Conservation (phyloP, 2,888 invertebrate genomes). For the Ornithoptera alexandrae region DNA sequence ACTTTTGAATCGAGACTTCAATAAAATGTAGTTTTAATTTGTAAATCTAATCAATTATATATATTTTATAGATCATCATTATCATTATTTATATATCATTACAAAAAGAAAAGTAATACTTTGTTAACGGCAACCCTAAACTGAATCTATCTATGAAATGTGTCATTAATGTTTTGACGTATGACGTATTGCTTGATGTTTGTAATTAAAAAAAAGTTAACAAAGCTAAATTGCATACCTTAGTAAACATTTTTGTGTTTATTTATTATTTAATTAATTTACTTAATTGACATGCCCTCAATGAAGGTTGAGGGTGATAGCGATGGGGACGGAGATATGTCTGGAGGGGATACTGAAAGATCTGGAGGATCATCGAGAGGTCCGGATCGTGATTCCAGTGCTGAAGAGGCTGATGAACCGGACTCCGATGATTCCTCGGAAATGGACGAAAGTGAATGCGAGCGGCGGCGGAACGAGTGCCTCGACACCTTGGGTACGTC, state of each 20-base stretch:
- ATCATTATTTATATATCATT: too few species aligned
- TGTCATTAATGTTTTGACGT: slow-evolving; percentile 25
- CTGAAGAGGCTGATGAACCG: slow-evolving; percentile 88
- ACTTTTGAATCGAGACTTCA: too few species aligned
- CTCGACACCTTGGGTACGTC: slow-evolving; percentile 86
- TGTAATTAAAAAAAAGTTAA: slow-evolving; percentile 24
- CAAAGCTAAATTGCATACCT: slow-evolving; percentile 30
- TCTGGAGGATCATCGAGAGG: slow-evolving; percentile 84
- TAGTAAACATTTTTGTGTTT: not conserved
- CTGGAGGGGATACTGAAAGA: slow-evolving; percentile 85
- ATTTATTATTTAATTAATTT: not conserved
- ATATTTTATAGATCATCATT: too few species aligned
- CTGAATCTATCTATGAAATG: not conserved
- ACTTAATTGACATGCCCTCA: slow-evolving; percentile 77
- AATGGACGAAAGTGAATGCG: slow-evolving; percentile 96
- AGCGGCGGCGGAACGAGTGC: slow-evolving; percentile 89
- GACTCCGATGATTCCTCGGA: slow-evolving; percentile 92
- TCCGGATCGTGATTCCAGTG: slow-evolving; percentile 85
- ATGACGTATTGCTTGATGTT: slow-evolving; percentile 22
- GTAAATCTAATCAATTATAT: too few species aligned
- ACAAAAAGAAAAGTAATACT: too few species aligned
- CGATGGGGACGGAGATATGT: slow-evolving; percentile 83
- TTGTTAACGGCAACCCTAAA: too few species aligned
- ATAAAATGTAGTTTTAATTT: too few species aligned
- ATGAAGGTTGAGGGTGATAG: slow-evolving; percentile 84